A percentile compares a stretch with the other conserved stretches of the same genome.
phyloP scores from a whole-genome alignment of 2,888 invertebrate genomes.

The Cephus runcator region DNA sequence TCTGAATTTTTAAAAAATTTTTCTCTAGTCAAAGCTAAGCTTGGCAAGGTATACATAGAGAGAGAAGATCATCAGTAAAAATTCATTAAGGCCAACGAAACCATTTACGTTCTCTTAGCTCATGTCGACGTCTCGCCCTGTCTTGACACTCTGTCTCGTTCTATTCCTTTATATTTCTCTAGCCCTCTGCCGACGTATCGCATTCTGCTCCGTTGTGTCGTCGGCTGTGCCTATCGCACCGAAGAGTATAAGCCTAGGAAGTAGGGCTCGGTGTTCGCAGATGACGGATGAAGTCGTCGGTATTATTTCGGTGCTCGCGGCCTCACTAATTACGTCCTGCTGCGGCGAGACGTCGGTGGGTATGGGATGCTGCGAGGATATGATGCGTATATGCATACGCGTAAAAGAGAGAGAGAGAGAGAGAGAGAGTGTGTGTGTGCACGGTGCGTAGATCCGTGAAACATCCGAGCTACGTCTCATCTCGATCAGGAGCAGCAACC shows the following conservation, averaged over 20 bases:
- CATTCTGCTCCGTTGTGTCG: neutral
- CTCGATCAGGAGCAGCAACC: neutral
- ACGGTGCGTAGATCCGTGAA: neutral
- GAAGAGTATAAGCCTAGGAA: conserved; percentile 14
- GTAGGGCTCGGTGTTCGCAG: conserved; percentile 14
- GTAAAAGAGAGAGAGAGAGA: neutral
- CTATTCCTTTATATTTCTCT: neutral
- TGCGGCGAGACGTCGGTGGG: neutral
- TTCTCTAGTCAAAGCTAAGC: neutral
- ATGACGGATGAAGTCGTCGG: conserved; percentile 18
- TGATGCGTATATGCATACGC: neutral
- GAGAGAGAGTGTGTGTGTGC: neutral
- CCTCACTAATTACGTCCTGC: conserved; percentile 27
- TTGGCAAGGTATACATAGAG: conserved; percentile 17
- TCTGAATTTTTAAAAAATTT: neutral
- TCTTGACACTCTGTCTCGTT: conserved; percentile 7
- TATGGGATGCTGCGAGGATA: neutral
- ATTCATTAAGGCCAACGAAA: conserved; percentile 30
- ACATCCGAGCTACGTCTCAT: neutral
- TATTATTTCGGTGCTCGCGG: conserved; percentile 24
- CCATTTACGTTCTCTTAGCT: conserved; percentile 14
- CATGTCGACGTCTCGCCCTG: conserved; percentile 9
- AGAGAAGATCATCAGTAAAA: conserved; percentile 24
- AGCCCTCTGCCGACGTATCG: neutral
- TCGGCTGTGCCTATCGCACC: conserved; percentile 2